A percentile compares a stretch with the other conserved stretches of the same genome.
Evolutionary conservation across 2,113 vertebrate species (phyloP).

Genomic region (Hypanus sabinus): DNA sequence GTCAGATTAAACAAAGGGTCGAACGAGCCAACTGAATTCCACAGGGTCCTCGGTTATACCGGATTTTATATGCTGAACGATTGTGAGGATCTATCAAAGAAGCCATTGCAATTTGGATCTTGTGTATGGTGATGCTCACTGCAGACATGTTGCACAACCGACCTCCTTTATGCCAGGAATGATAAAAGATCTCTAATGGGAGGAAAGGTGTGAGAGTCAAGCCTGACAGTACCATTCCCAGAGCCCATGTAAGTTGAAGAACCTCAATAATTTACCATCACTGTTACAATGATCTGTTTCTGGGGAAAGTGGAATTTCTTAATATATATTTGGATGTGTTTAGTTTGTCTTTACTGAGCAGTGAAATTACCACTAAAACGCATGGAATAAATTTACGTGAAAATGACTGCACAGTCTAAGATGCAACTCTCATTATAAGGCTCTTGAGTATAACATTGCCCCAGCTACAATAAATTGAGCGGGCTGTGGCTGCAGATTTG

Average conservation of each 20-base stretch:
- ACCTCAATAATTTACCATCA: background rate
- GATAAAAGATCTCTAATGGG: background rate
- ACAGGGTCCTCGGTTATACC: too few relatives aligned
- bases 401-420: background rate
- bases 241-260: background rate
- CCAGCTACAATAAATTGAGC: background rate
- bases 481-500: background rate
- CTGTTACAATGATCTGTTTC: background rate
- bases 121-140: too few relatives aligned
- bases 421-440: background rate
- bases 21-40: too few relatives aligned
- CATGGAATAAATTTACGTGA: slow-evolving; percentile 6
- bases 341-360: background rate
- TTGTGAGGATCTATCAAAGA: too few relatives aligned
- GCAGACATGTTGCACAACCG: too few relatives aligned
- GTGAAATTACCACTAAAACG: slow-evolving; percentile 9
- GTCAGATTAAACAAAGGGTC: too few relatives aligned
- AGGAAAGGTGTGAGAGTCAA: background rate
- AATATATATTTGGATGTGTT: background rate
- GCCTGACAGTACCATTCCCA: background rate
- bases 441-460: background rate
- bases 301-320: slow-evolving; percentile 14
- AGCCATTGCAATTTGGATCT: too few relatives aligned
- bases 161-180: background rate
- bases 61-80: too few relatives aligned